Conservation (phyloP, 2,113 vertebrate species). For the Platichthys stellatus region DNA sequence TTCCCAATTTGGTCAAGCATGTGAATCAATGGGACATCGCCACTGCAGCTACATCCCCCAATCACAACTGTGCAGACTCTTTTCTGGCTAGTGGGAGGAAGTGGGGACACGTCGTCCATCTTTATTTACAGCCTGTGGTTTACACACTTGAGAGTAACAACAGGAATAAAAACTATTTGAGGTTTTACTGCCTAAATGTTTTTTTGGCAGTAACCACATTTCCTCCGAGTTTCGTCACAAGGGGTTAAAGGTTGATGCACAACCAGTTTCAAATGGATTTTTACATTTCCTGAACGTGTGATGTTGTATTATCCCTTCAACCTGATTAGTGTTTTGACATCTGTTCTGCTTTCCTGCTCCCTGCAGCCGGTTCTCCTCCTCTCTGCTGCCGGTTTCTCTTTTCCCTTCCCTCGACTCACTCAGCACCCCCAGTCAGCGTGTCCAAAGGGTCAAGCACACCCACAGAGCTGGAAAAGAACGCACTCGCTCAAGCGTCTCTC, state of each 20-base stretch:
- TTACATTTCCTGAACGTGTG: slow-evolving; percentile 23
- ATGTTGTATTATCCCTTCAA: neutral
- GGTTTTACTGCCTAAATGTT: neutral
- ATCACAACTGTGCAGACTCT: too few species aligned
- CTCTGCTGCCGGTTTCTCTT: slow-evolving; percentile 29
- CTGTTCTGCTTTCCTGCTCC: slow-evolving; percentile 38
- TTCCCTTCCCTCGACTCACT: slow-evolving; percentile 31
- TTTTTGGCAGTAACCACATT: neutral
- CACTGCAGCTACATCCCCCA: too few species aligned
- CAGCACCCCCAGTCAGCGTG: slow-evolving; percentile 23
- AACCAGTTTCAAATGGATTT: slow-evolving; percentile 3
- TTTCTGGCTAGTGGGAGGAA: too few species aligned
- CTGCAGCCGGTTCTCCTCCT: slow-evolving; percentile 40
- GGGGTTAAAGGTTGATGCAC: neutral
- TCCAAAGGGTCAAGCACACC: slow-evolving; percentile 64
- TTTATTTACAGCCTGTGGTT: neutral
- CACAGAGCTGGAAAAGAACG: slow-evolving; percentile 55
- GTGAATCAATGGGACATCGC: too few species aligned
- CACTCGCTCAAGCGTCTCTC: slow-evolving; percentile 6
- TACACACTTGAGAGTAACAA: too few species aligned
- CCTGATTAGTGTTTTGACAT: neutral
- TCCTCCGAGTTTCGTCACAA: neutral
- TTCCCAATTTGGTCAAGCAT: too few species aligned
- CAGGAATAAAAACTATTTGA: neutral
- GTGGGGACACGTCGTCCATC: neutral